Conservation (phyloP, 2,888 invertebrate species). For the Nomada hirtipes region DNA sequence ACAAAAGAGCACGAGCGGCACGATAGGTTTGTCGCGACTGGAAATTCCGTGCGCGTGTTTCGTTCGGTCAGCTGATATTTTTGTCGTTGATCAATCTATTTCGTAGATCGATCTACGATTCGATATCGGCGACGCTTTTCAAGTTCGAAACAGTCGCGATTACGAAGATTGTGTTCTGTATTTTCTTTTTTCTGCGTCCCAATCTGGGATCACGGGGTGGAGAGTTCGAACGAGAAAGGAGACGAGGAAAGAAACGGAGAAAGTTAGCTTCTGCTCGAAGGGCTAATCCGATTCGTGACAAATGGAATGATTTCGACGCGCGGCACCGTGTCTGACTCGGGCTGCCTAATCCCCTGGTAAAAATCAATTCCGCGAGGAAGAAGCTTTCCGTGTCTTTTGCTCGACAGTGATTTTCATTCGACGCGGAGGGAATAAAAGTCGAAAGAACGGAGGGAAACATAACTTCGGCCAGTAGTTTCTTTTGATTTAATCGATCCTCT, state of each 20-base stretch:
- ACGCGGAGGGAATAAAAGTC: too few relatives aligned
- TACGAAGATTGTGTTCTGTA: background rate
- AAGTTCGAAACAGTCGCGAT: background rate
- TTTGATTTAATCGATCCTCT: background rate
- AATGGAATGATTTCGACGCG: conserved; percentile 31
- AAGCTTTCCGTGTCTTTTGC: background rate
- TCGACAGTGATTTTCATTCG: too few relatives aligned
- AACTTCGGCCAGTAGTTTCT: too few relatives aligned
- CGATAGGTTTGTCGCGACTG: conserved; percentile 12
- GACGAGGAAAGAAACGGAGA: background rate
- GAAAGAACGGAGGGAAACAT: too few relatives aligned
- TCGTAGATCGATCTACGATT: conserved; percentile 38
- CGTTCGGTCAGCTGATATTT: background rate
- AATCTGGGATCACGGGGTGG: background rate
- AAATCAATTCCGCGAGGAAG: conserved; percentile 28
- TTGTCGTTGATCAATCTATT: conserved; percentile 45
- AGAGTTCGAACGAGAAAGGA: background rate
- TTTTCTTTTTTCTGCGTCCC: background rate
- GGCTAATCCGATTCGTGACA: conserved; percentile 34
- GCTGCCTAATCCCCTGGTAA: conserved; percentile 21
- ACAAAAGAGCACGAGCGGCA: background rate
- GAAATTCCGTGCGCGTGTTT: conserved; percentile 26
- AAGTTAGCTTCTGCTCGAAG: background rate
- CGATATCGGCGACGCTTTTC: conserved; percentile 9
- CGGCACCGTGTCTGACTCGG: conserved; percentile 7